A percentile compares a stretch with the other conserved stretches of the same genome.
Evolutionary conservation across 2,888 invertebrate species (phyloP).

Genomic region (Mesorhabditis spiculigera): DNA sequence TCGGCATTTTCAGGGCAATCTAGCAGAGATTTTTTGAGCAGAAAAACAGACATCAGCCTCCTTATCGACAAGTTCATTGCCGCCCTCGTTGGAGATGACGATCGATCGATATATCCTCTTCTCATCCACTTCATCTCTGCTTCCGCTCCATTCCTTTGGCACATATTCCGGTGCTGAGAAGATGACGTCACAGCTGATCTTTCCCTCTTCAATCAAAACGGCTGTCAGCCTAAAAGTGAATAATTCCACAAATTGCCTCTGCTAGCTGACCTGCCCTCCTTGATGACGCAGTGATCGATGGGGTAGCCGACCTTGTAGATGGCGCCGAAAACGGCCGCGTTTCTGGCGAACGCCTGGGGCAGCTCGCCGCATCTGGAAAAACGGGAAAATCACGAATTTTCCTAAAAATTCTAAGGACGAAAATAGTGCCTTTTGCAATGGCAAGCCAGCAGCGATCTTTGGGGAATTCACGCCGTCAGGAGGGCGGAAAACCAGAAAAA

Average conservation of each 20-base stretch:
- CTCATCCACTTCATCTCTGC: constrained; percentile 20
- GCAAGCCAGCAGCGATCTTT: not conserved
- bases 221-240: constrained; percentile 38
- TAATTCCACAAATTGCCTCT: not conserved
- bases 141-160: constrained; percentile 5
- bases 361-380: constrained; percentile 77
- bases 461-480: too few species aligned
- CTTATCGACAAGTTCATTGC: too few species aligned
- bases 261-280: constrained; percentile 27
- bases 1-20: too few species aligned
- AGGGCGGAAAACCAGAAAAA: too few species aligned
- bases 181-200: constrained; percentile 35
- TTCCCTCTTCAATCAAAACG: constrained; percentile 46
- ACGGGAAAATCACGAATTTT: not conserved
- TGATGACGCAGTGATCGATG: constrained; percentile 66
- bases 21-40: too few species aligned
- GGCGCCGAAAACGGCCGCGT: constrained; percentile 94
- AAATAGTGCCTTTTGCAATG: not conserved
- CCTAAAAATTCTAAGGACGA: too few species aligned
- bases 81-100: too few species aligned
- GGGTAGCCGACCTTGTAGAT: constrained; percentile 83
- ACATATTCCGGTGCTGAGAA: constrained; percentile 30
- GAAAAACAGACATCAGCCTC: too few species aligned
- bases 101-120: constrained; percentile 10
- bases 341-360: constrained; percentile 88